Evolutionary conservation across 2,888 invertebrate species (phyloP).

Genomic region (Notocelia uddmanniana): DNA sequence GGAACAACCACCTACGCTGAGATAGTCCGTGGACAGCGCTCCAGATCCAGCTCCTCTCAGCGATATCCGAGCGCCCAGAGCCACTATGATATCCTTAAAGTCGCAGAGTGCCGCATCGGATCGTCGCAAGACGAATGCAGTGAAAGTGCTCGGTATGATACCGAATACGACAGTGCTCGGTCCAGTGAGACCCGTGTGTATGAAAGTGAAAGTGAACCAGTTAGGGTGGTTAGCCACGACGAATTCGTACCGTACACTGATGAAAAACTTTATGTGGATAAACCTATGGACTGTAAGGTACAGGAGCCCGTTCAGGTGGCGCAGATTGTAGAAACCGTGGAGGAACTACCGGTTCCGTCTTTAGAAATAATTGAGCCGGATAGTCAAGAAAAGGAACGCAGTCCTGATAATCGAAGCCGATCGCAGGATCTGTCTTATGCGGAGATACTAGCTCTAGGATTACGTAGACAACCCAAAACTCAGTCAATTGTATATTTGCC

Average conservation of each 20-base stretch:
- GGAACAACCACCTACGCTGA: slow-evolving; percentile 93
- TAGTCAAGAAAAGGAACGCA: slow-evolving; percentile 60
- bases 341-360: slow-evolving; percentile 40
- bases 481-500: slow-evolving; percentile 66
- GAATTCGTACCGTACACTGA: slow-evolving; percentile 47
- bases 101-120: slow-evolving; percentile 39
- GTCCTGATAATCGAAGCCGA: slow-evolving; percentile 62
- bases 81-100: slow-evolving; percentile 48
- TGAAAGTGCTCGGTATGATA: slow-evolving; percentile 62
- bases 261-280: slow-evolving; percentile 52
- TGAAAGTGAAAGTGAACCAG: slow-evolving; percentile 74
- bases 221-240: slow-evolving; percentile 60
- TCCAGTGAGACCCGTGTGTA: slow-evolving; percentile 66
- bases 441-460: slow-evolving; percentile 89
- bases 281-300: slow-evolving; percentile 54
- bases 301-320: slow-evolving; percentile 49
- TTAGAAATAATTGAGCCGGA: slow-evolving; percentile 54
- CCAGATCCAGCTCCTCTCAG: slow-evolving; percentile 69
- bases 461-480: slow-evolving; percentile 70
- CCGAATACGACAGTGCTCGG: slow-evolving; percentile 57
- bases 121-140: slow-evolving; percentile 53
- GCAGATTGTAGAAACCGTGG: slow-evolving; percentile 45
- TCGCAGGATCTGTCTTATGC: slow-evolving; percentile 90
- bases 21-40: slow-evolving; percentile 88
- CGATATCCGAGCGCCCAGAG: slow-evolving; percentile 52